These are phyloP conservation scores for Micrastur ruficollis DNA, from an alignment of 2,797 vertebrate genomes.

Conservation along the genomic window DNA sequence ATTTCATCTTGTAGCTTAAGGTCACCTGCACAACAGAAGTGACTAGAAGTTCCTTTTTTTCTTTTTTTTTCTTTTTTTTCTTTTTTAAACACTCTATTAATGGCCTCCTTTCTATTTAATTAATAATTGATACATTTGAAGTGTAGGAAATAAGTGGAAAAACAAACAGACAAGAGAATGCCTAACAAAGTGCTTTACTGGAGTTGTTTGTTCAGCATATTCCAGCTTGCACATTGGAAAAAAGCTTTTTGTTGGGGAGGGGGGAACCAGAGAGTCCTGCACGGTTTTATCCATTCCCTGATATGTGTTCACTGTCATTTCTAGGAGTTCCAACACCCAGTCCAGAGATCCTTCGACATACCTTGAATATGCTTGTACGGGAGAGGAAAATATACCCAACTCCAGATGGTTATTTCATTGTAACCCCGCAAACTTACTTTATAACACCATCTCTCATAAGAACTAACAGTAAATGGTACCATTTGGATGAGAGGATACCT, in stretches of 20 bases:
- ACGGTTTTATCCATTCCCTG: background rate
- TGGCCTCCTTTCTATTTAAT: background rate
- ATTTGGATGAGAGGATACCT: slow-evolving; percentile 92
- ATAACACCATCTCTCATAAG: slow-evolving; percentile 97
- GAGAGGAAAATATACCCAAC: slow-evolving; percentile 98
- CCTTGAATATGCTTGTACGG: slow-evolving; percentile 92
- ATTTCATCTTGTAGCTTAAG: background rate
- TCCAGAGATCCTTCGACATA: slow-evolving; percentile 94
- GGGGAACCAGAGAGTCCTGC: background rate
- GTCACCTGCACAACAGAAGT: background rate
- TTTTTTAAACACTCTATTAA: background rate
- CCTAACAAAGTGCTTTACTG: background rate
- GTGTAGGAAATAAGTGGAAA: background rate
- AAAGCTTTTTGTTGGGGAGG: background rate
- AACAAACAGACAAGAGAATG: background rate
- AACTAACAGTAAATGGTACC: slow-evolving; percentile 99
- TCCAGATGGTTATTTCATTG: slow-evolving; percentile 96
- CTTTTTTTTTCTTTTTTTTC: background rate
- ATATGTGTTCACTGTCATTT: slow-evolving; percentile 54
- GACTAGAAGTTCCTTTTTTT: background rate
- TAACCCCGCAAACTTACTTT: slow-evolving; percentile 98
- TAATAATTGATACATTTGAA: slow-evolving; percentile 30
- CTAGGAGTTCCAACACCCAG: slow-evolving; percentile 96
- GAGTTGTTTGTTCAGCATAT: slow-evolving; percentile 27
- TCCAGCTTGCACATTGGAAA: background rate